A percentile compares a stretch with the other conserved stretches of the same genome.
These are phyloP conservation scores for Megaceryle torquata DNA, from an alignment of 2,113 vertebrate genomes.

Conservation along the genomic window DNA sequence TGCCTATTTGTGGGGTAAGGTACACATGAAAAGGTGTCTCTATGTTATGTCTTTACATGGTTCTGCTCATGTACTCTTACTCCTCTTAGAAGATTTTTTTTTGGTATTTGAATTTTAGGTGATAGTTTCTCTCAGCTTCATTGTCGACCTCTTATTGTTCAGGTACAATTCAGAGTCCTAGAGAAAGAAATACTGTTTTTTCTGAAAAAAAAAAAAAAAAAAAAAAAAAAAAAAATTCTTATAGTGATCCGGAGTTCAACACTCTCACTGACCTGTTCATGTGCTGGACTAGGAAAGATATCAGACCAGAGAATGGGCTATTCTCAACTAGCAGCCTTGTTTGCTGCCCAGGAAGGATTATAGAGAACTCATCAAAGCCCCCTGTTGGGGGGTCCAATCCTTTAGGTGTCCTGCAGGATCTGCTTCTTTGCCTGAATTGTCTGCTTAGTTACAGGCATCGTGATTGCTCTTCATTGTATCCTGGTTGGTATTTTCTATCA, in stretches of 20 bases:
- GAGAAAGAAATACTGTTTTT: not conserved
- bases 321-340: not conserved
- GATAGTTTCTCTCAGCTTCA: not conserved
- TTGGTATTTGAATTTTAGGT: not conserved
- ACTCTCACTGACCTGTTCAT: not conserved
- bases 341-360: not conserved
- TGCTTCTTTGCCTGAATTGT: not conserved
- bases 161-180: not conserved
- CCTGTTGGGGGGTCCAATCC: not conserved
- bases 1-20: not conserved
- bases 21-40: not conserved
- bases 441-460: not conserved
- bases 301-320: not conserved
- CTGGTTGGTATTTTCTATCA: not conserved
- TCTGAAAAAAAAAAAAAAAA: not conserved
- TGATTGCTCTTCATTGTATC: not conserved
- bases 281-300: not conserved
- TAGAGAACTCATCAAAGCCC: not conserved
- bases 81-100: not conserved
- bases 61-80: not conserved
- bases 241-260: not conserved
- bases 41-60: not conserved
- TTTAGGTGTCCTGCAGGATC: not conserved
- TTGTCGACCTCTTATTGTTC: not conserved
- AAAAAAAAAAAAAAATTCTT: not conserved